Evolutionary conservation across 2,797 vertebrate species (phyloP), one percentile per base, ranked within the genome.

Genomic region (Kryptopterus vitreolus): DNA sequence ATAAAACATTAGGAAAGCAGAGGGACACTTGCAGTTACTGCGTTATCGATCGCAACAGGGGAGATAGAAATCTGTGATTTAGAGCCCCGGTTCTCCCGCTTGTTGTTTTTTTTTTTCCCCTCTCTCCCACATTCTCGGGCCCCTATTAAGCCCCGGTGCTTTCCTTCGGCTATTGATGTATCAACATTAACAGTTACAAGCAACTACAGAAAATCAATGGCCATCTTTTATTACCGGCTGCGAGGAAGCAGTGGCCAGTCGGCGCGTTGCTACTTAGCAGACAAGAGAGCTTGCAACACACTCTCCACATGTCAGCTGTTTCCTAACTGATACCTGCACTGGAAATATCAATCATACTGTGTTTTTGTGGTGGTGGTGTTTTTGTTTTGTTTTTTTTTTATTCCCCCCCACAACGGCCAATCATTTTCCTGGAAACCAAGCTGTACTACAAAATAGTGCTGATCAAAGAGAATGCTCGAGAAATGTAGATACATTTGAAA

Each of bases 171-270:
- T 97, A 97, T 98, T 98, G 96, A 98, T 97, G 96, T 96, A 96
- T 97, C 96, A 97, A 97, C 96, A 97, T 95, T 97, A 97, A 97
- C 95, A 96, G 96, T 98, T 98, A 98, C 96, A 98, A 97, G 95
- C 95, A 91, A 95, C 96, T 95, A 95, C 96, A 95, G 95, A 93
- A 98, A 98, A 99, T 99, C 98, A 96, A 98, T 98, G 95, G 91
- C 84, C 61, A 94, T 96, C 96, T 96, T 97, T 97, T 96, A 95
- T 97, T 95, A 96, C 94, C 87, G 91, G 86, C 93, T 93, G 93
- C 94, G 10, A 94, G 95, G 92, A 93, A 89, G 87, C 82, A 74
- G 80, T 82, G 90, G 91, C 86, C 84, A 88, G 86, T 88, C 81
- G 65, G 86, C 87, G 84, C 86, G 84, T 62, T 86, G 86, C 85